phyloP scores from a whole-genome alignment of 2,797 vertebrate species.

The Danio aesculapii region DNA sequence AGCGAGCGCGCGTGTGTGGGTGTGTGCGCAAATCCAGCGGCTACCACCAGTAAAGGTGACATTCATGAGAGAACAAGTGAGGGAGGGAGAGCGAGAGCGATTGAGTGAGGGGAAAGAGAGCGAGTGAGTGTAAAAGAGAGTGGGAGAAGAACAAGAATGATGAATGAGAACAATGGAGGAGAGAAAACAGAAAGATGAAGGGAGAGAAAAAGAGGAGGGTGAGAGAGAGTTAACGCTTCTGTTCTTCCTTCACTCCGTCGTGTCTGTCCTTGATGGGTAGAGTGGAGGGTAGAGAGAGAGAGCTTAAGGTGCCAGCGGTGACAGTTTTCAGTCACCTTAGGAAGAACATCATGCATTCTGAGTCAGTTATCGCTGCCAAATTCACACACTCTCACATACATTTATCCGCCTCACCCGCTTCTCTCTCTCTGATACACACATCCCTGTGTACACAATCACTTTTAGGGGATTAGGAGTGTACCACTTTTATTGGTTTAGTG shows the following conservation, averaged over 20 bases:
- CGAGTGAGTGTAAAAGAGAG: conserved; percentile 33
- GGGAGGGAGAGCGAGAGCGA: conserved; percentile 50
- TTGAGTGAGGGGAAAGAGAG: conserved; percentile 33
- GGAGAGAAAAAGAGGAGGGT: conserved; percentile 37
- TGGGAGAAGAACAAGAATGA: conserved; percentile 46
- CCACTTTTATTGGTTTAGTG: conserved; percentile 50
- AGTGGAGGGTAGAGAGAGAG: conserved; percentile 44
- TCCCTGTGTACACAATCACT: conserved; percentile 38
- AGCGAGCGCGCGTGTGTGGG: conserved; percentile 69
- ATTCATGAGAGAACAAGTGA: conserved; percentile 79
- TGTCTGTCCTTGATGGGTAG: conserved; percentile 60
- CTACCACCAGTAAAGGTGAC: conserved; percentile 85
- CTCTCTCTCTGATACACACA: conserved; percentile 23
- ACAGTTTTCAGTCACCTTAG: conserved; percentile 73
- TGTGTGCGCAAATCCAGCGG: conserved; percentile 74
- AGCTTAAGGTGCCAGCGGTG: conserved; percentile 68
- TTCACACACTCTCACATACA: conserved; percentile 28
- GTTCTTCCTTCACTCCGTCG: conserved; percentile 49
- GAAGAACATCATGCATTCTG: conserved; percentile 65
- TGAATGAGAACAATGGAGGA: conserved; percentile 52
- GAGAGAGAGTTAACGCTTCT: conserved; percentile 51
- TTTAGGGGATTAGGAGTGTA: conserved; percentile 51
- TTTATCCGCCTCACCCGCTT: background rate
- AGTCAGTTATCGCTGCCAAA: conserved; percentile 59
- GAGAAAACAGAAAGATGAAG: conserved; percentile 39